Evolutionary conservation across 1,140 invertebrate genomes (phyloP), one percentile per base, ranked within the genome.

Genomic region (Frieseomelitta varia): DNA sequence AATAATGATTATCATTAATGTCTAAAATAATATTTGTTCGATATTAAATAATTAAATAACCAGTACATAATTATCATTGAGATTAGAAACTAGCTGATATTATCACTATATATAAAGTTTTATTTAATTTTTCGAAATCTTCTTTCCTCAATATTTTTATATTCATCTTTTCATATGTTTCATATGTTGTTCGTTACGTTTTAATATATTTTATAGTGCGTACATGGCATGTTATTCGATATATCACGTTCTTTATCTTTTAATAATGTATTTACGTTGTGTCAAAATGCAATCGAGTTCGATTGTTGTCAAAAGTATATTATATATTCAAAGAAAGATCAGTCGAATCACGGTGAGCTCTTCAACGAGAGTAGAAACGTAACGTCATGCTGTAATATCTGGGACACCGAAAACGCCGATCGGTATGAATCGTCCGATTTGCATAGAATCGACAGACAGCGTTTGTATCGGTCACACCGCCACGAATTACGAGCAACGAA

Each of bases 361-460:
- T 39, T 19, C 6, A 10, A 17, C 6, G 17, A 19, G 1, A 4
- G 30, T 68, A 15, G 39, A 53, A 73, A 73, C 24, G 69, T 51
- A 72, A 27, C 1, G 71, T 73, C 71, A 53, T n/a, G 71, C 47
- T n/a, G 24, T 73, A n/a, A 73, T 73, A 73, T 73, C 71, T 53
- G 30, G 71, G n/a, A 73, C 24, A 73, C 17, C 2, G 71, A 68
- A 47, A 68, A 68, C 34, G 14, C 4, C 21, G 34, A 73, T 73
- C 39, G 21, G 69, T 72, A 72, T 47, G n/a, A 72, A 72, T 73
- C n/a, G 71, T 19, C 47, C 53, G 30, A 73, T 73, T 73, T 53
- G 71, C 71, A 73, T 73, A 73, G 71, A 73, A 73, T 73, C 39
- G 71, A 73, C n/a, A 53, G 47, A 53, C n/a, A 47, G 24, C 24